These are phyloP conservation scores for Dasyornis broadbenti DNA, from an alignment of 2,113 vertebrate species.

Conservation along the genomic window DNA sequence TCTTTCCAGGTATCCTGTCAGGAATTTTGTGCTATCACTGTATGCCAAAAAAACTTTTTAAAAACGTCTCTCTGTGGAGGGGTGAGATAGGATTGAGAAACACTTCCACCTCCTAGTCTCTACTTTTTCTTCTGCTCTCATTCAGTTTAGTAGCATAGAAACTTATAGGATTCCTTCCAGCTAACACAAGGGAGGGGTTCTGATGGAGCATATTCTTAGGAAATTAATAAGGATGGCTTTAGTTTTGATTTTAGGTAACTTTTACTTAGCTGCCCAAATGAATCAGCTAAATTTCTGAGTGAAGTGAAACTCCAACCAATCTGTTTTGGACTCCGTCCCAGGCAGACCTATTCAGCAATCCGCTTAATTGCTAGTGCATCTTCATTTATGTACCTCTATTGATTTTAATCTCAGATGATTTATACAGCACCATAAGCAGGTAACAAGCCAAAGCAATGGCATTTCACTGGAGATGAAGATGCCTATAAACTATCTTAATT, in stretches of 20 bases:
- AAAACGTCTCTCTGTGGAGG: neutral
- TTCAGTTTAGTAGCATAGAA: neutral
- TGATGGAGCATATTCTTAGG: neutral
- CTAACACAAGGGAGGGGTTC: neutral
- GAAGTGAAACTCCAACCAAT: neutral
- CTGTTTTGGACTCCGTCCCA: slow-evolving; percentile 39
- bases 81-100: neutral
- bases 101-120: neutral
- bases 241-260: neutral
- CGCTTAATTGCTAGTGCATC: slow-evolving; percentile 47
- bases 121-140: neutral
- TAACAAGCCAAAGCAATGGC: slow-evolving; percentile 20
- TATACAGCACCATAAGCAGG: neutral
- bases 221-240: neutral
- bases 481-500: slow-evolving; percentile 3
- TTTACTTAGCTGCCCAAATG: neutral
- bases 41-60: neutral
- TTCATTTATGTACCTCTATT: slow-evolving; percentile 49
- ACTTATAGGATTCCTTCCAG: neutral
- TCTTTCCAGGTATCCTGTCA: neutral
- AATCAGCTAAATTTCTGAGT: slow-evolving; percentile 36
- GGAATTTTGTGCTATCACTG: neutral
- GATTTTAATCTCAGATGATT: slow-evolving; percentile 54
- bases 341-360: neutral
- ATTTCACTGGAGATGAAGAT: neutral